Conservation (phyloP, 2,797 vertebrate species). For the Lithobates pipiens region DNA sequence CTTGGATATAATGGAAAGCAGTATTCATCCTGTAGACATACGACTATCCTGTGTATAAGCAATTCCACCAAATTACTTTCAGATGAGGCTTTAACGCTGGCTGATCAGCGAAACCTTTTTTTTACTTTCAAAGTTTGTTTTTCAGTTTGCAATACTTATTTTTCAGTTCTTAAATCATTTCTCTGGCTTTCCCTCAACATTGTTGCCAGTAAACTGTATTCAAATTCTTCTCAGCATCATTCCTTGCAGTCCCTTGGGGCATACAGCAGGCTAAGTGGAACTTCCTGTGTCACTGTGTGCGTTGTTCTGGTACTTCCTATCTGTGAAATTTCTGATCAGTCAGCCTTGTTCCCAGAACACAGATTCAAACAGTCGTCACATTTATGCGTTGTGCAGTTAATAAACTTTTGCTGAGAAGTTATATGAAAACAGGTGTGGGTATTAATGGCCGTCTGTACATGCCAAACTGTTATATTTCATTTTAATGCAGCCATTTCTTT, state of each 20-base stretch:
- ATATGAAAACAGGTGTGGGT: too few species aligned
- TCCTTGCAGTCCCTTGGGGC: neutral
- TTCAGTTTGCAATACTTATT: neutral
- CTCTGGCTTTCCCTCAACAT: constrained; percentile 36
- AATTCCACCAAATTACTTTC: neutral
- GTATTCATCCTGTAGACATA: too few species aligned
- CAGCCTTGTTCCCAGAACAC: constrained; percentile 6
- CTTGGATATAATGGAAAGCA: too few species aligned
- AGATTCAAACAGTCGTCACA: neutral
- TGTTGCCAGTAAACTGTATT: constrained; percentile 47
- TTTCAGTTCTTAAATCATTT: neutral
- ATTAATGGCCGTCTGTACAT: too few species aligned
- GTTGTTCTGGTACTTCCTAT: neutral
- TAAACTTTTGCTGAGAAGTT: too few species aligned
- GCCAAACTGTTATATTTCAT: too few species aligned
- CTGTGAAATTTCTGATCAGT: constrained; percentile 10
- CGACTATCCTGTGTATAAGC: neutral
- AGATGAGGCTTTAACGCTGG: neutral
- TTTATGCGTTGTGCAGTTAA: neutral
- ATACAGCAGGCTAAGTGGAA: constrained; percentile 7
- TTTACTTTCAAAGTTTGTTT: neutral
- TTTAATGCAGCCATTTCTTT: too few species aligned
- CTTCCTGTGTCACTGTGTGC: constrained; percentile 1
- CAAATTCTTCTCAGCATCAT: neutral
- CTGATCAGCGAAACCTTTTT: neutral